These are phyloP conservation scores for Onychostoma macrolepis DNA, from an alignment of 2,113 vertebrate species.

Conservation along the genomic window DNA sequence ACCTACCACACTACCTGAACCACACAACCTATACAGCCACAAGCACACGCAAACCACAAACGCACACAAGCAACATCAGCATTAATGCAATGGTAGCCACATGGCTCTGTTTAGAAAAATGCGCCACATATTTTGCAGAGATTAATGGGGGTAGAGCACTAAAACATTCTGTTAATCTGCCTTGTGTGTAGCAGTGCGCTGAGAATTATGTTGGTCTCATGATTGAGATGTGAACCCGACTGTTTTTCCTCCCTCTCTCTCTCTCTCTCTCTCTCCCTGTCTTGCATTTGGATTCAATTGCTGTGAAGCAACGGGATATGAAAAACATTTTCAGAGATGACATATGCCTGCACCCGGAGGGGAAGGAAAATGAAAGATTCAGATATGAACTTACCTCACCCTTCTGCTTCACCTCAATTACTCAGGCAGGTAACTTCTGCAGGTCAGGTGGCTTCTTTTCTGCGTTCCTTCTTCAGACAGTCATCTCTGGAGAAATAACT, in stretches of 20 bases:
- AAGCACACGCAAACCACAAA: constrained; percentile 9
- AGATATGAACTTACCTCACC: constrained; percentile 68
- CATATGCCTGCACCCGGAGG: constrained; percentile 47
- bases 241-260: constrained; percentile 60
- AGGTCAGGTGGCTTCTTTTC: constrained; percentile 68
- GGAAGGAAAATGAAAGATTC: constrained; percentile 34
- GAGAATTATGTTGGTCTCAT: constrained; percentile 76
- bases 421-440: constrained; percentile 65
- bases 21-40: constrained; percentile 22
- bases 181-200: constrained; percentile 55
- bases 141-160: constrained; percentile 28
- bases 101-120: constrained; percentile 24
- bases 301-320: constrained; percentile 63
- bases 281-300: constrained; percentile 64
- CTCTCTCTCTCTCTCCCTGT: constrained; percentile 58
- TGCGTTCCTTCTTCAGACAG: constrained; percentile 73
- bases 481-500: constrained; percentile 63
- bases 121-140: constrained; percentile 5
- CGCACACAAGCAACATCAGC: neutral
- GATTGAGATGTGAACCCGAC: constrained; percentile 71
- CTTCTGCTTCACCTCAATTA: constrained; percentile 57
- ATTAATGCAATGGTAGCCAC: neutral
- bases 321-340: constrained; percentile 60
- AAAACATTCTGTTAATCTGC: constrained; percentile 66
- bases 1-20: constrained; percentile 42